Conservation (phyloP, 23 tunicate genomes). For the Corella eumyota region DNA sequence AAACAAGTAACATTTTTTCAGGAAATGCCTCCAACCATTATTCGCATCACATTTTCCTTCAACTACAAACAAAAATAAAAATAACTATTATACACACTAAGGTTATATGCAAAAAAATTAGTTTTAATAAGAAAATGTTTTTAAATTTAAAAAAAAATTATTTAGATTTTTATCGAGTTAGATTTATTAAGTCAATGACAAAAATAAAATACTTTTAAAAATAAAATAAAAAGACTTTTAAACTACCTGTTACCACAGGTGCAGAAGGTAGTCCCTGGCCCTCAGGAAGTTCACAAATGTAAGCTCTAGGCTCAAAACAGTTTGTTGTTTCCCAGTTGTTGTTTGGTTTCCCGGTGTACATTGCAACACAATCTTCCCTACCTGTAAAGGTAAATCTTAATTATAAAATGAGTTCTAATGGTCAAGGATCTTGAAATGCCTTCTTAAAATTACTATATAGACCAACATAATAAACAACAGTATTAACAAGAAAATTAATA, state of each 20-base stretch:
- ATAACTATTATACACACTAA: not conserved
- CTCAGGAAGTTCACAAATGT: conserved; percentile 65
- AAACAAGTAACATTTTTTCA: conserved; percentile 46
- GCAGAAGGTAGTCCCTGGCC: conserved; percentile 36
- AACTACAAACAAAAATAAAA: conserved; percentile 15
- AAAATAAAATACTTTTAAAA: no score
- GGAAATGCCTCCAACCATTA: conserved; percentile 61
- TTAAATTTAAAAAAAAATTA: no score
- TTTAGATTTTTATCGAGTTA: no score
- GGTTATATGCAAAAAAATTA: no score
- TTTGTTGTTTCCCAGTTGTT: conserved; percentile 63
- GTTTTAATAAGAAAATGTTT: no score
- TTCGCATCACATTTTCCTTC: conserved; percentile 68
- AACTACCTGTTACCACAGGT: conserved; percentile 26
- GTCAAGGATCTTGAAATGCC: no score
- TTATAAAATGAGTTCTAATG: not conserved
- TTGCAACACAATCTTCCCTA: conserved; percentile 60
- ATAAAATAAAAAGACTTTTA: no score
- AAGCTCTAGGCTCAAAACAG: conserved; percentile 35
- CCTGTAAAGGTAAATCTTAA: conserved; percentile 12
- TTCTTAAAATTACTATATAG: no score
- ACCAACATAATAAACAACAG: no score
- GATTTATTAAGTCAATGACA: no score
- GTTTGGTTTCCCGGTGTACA: conserved; percentile 43
- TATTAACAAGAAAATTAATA: no score